These are phyloP conservation scores for Alauda arvensis DNA, from an alignment of 2,797 vertebrate species.

Conservation along the genomic window DNA sequence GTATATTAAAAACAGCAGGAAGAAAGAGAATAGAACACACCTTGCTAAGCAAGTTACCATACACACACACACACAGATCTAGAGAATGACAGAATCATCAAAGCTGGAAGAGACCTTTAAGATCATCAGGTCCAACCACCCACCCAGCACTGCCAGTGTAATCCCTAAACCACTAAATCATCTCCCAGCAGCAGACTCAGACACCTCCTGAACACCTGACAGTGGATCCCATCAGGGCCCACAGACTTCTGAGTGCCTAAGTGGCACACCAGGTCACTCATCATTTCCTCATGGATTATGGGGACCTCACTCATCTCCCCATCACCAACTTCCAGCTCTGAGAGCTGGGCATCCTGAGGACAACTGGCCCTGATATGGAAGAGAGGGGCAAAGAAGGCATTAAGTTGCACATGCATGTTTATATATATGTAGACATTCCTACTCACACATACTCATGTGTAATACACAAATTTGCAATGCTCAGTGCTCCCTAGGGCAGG, in stretches of 20 bases:
- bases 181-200: background rate
- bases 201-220: background rate
- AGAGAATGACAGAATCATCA: background rate
- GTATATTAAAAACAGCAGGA: background rate
- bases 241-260: background rate
- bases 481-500: background rate
- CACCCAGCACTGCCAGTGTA: background rate
- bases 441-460: background rate
- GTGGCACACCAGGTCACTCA: no score
- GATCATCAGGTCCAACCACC: background rate
- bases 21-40: background rate
- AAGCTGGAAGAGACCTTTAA: background rate
- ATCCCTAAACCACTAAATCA: background rate
- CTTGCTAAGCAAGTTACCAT: background rate
- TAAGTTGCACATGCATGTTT: rapidly evolving
- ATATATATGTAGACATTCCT: background rate
- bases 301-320: background rate
- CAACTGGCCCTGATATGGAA: background rate
- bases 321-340: background rate
- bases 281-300: no score
- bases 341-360: background rate
- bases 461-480: rapidly evolving
- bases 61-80: rapidly evolving
- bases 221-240: background rate
- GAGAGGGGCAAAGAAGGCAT: background rate